A percentile compares a stretch with the other conserved stretches of the same genome.
Conservation (phyloP, 64 coral and sea anemone genomes). For the Catalaphyllia jardinei region DNA sequence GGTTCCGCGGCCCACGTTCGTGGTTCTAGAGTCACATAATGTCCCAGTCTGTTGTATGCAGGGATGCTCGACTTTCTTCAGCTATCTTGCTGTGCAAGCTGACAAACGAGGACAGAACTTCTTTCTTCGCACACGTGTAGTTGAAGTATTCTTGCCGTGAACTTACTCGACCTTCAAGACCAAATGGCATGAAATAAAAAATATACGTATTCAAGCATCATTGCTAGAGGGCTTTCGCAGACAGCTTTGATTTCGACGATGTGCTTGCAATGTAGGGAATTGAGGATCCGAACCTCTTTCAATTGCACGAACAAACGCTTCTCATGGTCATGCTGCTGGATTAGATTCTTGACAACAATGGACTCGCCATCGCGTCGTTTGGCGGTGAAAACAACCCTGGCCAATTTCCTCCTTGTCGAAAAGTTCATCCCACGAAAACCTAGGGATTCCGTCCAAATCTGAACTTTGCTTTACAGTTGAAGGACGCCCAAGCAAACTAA, state of each 20-base stretch:
- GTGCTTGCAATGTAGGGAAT: slow-evolving; percentile 27
- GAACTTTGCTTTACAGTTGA: no score
- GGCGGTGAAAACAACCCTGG: slow-evolving; percentile 26
- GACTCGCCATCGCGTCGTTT: slow-evolving; percentile 32
- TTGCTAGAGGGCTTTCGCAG: slow-evolving; percentile 46
- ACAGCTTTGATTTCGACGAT: slow-evolving; percentile 59
- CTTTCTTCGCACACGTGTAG: neutral
- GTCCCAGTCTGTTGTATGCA: slow-evolving; percentile 51
- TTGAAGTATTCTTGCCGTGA: slow-evolving; percentile 61
- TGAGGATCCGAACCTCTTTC: slow-evolving; percentile 59
- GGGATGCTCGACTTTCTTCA: slow-evolving; percentile 55
- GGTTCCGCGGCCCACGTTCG: slow-evolving; percentile 51
- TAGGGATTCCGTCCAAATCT: slow-evolving; percentile 1
- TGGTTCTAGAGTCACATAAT: slow-evolving; percentile 50
- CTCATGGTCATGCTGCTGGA: slow-evolving; percentile 42
- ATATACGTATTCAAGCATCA: slow-evolving; percentile 71
- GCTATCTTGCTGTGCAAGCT: slow-evolving; percentile 40
- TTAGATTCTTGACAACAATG: slow-evolving; percentile 56
- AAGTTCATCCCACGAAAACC: slow-evolving; percentile 44
- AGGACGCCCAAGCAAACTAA: no score
- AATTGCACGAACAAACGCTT: slow-evolving; percentile 40
- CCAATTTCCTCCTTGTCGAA: slow-evolving; percentile 47
- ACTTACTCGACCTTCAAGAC: slow-evolving; percentile 30
- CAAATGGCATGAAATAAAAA: slow-evolving; percentile 62
- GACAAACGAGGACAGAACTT: neutral